Conservation (phyloP, 2,113 vertebrate genomes). For the Perca flavescens region DNA sequence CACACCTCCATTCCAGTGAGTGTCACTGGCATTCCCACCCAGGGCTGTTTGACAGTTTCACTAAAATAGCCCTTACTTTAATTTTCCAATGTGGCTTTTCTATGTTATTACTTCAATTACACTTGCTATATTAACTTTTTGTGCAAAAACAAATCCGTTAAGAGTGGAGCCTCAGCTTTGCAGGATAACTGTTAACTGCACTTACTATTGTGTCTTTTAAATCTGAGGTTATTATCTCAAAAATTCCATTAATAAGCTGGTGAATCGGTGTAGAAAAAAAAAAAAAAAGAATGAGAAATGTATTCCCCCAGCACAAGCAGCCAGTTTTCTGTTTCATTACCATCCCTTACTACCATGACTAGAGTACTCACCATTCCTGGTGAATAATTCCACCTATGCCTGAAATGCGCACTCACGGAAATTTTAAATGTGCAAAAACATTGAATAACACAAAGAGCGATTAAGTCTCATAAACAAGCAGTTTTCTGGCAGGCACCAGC, state of each 20-base stretch:
- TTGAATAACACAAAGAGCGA: neutral
- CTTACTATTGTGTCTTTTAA: neutral
- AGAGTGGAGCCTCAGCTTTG: neutral
- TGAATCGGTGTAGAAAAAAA: neutral
- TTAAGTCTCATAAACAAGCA: constrained; percentile 24
- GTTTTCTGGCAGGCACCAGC: constrained; percentile 34
- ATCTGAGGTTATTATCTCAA: neutral
- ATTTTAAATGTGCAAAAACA: neutral
- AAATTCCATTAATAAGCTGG: neutral
- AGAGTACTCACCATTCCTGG: neutral
- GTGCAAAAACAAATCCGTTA: neutral
- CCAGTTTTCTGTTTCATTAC: neutral
- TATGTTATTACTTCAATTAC: neutral
- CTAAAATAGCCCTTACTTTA: neutral
- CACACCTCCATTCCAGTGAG: neutral
- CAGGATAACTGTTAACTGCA: neutral
- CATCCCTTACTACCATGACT: neutral
- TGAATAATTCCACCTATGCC: neutral
- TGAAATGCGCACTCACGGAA: neutral
- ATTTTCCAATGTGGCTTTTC: neutral
- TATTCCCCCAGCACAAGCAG: too few relatives aligned
- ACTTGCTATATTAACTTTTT: neutral
- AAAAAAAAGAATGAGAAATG: neutral
- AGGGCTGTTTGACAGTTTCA: too few relatives aligned
- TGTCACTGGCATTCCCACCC: too few relatives aligned